phyloP scores from a whole-genome alignment of 2,888 invertebrate genomes.

The Trissolcus brochymenae region DNA sequence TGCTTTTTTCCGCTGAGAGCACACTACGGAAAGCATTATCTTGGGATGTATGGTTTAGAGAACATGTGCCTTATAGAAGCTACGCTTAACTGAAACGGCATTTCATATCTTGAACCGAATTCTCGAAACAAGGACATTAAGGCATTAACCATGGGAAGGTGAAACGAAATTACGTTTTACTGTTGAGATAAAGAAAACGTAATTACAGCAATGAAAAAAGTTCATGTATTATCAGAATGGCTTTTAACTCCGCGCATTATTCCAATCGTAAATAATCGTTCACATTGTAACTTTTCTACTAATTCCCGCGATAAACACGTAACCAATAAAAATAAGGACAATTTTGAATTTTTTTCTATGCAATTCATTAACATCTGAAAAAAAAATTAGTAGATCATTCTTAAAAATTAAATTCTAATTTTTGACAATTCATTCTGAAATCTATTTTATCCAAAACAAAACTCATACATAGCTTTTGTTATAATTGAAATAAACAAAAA shows the following conservation, averaged over 20 bases:
- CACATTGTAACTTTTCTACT: not conserved
- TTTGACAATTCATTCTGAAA: too few relatives aligned
- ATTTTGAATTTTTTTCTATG: not conserved
- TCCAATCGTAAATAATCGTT: conserved; percentile 7
- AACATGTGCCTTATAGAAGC: conserved; percentile 22
- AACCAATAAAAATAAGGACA: not conserved
- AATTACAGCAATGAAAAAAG: conserved; percentile 17
- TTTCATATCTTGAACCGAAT: conserved; percentile 35
- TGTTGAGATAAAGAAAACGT: conserved; percentile 14
- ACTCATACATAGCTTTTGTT: too few relatives aligned
- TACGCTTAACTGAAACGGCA: conserved; percentile 14
- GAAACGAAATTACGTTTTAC: conserved; percentile 24
- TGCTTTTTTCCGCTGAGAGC: conserved; percentile 19
- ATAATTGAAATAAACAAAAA: too few relatives aligned
- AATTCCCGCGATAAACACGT: not conserved
- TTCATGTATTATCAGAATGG: conserved; percentile 10
- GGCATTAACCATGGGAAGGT: conserved; percentile 17
- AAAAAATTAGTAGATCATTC: not conserved
- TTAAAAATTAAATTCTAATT: not conserved
- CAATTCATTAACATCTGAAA: not conserved
- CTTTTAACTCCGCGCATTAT: conserved; percentile 7
- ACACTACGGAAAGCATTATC: conserved; percentile 16
- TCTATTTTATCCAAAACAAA: too few relatives aligned
- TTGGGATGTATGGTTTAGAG: conserved; percentile 20
- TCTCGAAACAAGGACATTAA: conserved; percentile 12